These are phyloP conservation scores for Lydus trimaculatus DNA, from an alignment of 2,888 invertebrate genomes.

Conservation along the genomic window DNA sequence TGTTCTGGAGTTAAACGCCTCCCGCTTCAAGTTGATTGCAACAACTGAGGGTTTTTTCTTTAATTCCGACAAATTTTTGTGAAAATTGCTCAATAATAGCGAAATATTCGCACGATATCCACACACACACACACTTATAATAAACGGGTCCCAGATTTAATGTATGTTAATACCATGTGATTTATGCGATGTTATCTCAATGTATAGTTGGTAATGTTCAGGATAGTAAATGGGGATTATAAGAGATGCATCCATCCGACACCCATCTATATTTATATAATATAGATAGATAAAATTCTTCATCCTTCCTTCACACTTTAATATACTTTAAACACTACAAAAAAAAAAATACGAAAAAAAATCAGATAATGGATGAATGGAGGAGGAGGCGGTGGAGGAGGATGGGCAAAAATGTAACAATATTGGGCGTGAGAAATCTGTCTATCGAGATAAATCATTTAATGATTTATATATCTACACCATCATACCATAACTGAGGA, in stretches of 20 bases:
- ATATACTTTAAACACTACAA: too few species aligned
- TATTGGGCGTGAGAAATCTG: background rate
- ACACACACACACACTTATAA: background rate
- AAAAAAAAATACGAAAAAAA: too few species aligned
- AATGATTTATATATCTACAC: conserved; percentile 4
- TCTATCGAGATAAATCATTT: background rate
- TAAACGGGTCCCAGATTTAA: conserved; percentile 23
- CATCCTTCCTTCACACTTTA: background rate
- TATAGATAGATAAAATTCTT: background rate
- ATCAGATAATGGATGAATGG: background rate
- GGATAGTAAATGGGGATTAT: conserved; percentile 26
- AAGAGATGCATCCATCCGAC: conserved; percentile 18
- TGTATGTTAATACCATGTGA: conserved; percentile 39
- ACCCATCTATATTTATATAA: background rate
- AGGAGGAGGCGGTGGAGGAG: background rate
- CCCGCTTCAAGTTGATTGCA: too few species aligned
- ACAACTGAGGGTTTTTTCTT: too few species aligned
- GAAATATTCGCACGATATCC: background rate
- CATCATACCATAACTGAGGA: too few species aligned
- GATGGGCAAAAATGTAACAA: background rate
- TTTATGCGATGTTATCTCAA: conserved; percentile 36
- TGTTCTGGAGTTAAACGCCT: background rate
- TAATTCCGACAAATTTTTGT: background rate
- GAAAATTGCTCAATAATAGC: background rate
- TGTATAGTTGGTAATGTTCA: conserved; percentile 13